phyloP scores from a whole-genome alignment of 2,113 vertebrate genomes.

The Saccopteryx bilineata region DNA sequence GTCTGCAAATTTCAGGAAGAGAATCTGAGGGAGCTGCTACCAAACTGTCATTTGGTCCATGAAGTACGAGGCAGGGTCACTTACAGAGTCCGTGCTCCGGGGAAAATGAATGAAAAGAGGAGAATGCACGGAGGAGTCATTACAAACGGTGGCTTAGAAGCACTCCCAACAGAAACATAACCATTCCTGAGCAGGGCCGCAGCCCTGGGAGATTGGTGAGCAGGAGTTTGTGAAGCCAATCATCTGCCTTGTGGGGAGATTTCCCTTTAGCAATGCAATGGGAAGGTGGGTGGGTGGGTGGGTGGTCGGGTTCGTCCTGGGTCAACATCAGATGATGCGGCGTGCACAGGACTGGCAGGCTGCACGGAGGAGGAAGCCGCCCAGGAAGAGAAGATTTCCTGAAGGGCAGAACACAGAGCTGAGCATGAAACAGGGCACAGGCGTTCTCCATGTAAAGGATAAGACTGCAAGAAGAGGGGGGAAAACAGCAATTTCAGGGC shows the following conservation, averaged over 20 bases:
- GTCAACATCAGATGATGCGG: background rate
- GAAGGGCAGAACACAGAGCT: background rate
- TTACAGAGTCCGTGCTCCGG: background rate
- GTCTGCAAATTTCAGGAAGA: background rate
- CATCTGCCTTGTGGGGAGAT: background rate
- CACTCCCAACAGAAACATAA: background rate
- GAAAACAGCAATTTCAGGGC: background rate
- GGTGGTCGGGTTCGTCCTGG: background rate
- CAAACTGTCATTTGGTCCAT: background rate
- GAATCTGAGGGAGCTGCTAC: background rate
- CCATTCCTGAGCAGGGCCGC: background rate
- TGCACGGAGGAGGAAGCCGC: no score
- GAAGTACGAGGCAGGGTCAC: background rate
- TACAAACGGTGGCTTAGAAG: background rate
- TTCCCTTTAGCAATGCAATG: background rate
- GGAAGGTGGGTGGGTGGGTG: background rate
- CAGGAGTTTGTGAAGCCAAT: background rate
- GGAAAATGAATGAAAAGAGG: no score
- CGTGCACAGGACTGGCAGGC: background rate
- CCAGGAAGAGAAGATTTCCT: background rate
- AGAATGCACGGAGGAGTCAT: background rate
- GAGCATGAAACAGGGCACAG: background rate
- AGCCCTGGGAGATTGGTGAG: background rate
- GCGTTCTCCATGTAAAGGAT: background rate
- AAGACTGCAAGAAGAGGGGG: background rate